phyloP scores from a whole-genome alignment of 2,888 invertebrate genomes.

The Drosophila conformis region DNA sequence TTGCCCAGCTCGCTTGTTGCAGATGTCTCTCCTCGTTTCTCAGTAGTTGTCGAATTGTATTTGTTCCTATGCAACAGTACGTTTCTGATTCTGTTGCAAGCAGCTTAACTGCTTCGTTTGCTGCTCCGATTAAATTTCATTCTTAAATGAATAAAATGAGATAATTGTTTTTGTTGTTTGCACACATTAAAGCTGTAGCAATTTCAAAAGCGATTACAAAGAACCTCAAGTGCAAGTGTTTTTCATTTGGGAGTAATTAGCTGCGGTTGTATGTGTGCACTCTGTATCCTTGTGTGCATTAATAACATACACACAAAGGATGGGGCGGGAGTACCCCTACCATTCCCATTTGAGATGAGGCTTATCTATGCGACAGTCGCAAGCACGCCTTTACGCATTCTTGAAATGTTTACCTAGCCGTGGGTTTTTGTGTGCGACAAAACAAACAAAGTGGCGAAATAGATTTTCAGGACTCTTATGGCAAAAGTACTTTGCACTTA shows the following conservation, averaged over 20 bases:
- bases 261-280: constrained; percentile 3
- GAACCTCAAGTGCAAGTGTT: neutral
- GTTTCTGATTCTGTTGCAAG: neutral
- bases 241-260: constrained; percentile 30
- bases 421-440: constrained; percentile 29
- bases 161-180: neutral
- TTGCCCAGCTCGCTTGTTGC: neutral
- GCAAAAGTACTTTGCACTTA: constrained; percentile 61
- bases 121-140: neutral
- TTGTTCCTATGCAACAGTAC: neutral
- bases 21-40: neutral
- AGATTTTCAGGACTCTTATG: constrained; percentile 31
- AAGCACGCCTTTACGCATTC: constrained; percentile 33
- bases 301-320: neutral
- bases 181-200: constrained; percentile 8
- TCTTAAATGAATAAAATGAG: neutral
- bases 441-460: constrained; percentile 47
- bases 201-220: neutral
- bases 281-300: constrained; percentile 12
- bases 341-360: constrained; percentile 10
- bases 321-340: neutral
- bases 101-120: neutral
- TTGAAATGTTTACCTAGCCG: constrained; percentile 56
- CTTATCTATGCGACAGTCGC: constrained; percentile 39
- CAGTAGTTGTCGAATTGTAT: neutral